Evolutionary conservation across 2,888 invertebrate genomes (phyloP), one percentile per base, ranked within the genome.

Genomic region (Agelastica alni): DNA sequence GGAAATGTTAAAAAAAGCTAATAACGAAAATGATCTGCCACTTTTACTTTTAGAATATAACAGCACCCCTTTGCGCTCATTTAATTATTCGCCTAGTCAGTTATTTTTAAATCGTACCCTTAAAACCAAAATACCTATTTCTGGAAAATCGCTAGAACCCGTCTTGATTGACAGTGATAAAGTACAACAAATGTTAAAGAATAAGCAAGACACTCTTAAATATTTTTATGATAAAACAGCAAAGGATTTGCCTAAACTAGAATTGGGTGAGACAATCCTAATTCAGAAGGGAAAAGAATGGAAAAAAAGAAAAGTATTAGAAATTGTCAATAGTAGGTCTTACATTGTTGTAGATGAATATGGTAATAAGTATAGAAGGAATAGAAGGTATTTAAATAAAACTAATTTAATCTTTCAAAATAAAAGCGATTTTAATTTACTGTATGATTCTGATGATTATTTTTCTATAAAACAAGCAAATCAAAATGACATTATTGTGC

Each of bases 21-120:
- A 51, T 2, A 10, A 18, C 3, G 1, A 2, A 1, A 18, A 22
- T 7, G 51, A 51, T 4, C 3, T 34, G 3, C 46, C 46, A 3
- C n/a, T 5, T 4, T 42, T 42, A 5, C 18, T 42, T 17, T 2
- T 42, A 6, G 37, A 52, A 18, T 52, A 52, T 39, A 16, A 43
- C n/a, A 45, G 31, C n/a, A 45, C 51, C 9, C 51, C 51, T 13
- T 13, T 52, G 9, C 44, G 45, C 2, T 31, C 9, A 7, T 3
- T 45, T 12, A 26, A 10, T 2, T 52, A 37, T 31, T 28, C 44
- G 6, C 45, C 51, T 13, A 36, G 28, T 13, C 37, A 52, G 13
- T 20, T 52, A 16, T 22, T 52, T 22, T 52, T 52, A 13, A 30
- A 45, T 18, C 7, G 39, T 4, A 26, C 17, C 1, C 2, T 44